Conservation (phyloP, 2,113 vertebrate species). For the Anolis carolinensis region DNA sequence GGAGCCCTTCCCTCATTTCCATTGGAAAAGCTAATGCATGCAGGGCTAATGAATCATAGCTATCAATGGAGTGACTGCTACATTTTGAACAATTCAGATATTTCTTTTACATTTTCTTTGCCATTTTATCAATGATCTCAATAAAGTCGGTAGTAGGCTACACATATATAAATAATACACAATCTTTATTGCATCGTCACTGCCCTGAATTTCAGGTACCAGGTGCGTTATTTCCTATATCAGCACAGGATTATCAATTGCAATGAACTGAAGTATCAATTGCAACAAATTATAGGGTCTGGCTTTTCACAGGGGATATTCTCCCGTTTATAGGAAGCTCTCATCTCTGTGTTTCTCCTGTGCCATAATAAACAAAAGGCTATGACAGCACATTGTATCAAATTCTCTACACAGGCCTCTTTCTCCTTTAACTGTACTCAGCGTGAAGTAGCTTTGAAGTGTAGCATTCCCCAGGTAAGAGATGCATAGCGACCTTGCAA, state of each 20-base stretch:
- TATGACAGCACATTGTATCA: constrained; percentile 8
- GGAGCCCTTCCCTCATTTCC: too few species aligned
- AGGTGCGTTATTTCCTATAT: neutral
- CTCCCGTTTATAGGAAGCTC: constrained; percentile 32
- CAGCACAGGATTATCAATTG: rapidly evolving
- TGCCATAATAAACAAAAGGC: constrained; percentile 51
- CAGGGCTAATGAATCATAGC: too few species aligned
- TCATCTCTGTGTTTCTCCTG: constrained; percentile 59
- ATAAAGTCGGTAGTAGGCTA: neutral
- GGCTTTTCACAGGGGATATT: constrained; percentile 58
- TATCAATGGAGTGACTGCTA: neutral
- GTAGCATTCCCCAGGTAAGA: constrained; percentile 36
- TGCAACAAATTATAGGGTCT: constrained; percentile 43
- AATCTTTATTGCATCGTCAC: neutral
- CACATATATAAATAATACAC: neutral
- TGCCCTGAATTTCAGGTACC: neutral
- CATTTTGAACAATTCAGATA: neutral
- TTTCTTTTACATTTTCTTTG: neutral
- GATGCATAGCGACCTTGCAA: neutral
- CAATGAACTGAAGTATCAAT: constrained; percentile 19
- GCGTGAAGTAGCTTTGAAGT: constrained; percentile 47
- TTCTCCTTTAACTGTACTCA: neutral
- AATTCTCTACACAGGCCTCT: constrained; percentile 34
- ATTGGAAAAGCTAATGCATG: neutral
- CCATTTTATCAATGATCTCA: neutral